phyloP scores from a whole-genome alignment of 2,888 invertebrate genomes.

The Trissonchulus sp. region DNA sequence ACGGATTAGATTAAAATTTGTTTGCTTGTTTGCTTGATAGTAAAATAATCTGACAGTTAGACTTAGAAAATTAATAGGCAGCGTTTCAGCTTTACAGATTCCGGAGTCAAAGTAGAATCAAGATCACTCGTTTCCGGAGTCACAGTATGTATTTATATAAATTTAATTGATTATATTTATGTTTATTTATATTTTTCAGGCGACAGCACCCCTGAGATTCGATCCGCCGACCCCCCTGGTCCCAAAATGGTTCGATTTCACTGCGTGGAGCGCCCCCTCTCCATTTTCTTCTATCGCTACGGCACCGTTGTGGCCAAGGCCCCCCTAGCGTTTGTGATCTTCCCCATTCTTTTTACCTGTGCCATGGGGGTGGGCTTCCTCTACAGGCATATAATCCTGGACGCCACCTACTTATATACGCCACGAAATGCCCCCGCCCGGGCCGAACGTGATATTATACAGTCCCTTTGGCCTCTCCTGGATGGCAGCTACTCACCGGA shows the following conservation, averaged over 20 bases:
- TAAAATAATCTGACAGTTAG: no score
- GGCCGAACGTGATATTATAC: constrained; percentile 21
- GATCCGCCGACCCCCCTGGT: no score
- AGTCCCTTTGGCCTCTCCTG: background rate
- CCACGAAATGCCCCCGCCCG: constrained; percentile 20
- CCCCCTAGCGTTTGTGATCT: constrained; percentile 15
- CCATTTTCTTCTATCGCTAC: constrained; percentile 24
- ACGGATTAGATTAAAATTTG: no score
- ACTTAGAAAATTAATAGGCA: no score
- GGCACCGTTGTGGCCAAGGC: constrained; percentile 22
- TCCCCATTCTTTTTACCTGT: constrained; percentile 21
- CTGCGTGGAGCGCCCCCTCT: constrained; percentile 21
- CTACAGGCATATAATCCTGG: constrained; percentile 8
- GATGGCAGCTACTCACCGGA: constrained; percentile 26
- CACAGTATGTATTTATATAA: no score
- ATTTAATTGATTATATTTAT: no score
- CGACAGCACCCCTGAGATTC: no score
- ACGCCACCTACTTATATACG: constrained; percentile 23
- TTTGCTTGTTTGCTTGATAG: no score
- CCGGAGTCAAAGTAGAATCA: no score
- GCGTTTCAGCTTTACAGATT: no score
- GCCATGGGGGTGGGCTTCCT: constrained; percentile 19
- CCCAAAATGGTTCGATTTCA: constrained; percentile 22
- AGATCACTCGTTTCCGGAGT: no score
- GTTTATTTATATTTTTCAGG: no score